A percentile compares a stretch with the other conserved stretches of the same genome.
These are phyloP conservation scores for Hydropotes inermis DNA, from an alignment of 2,113 vertebrate species.

Conservation along the genomic window DNA sequence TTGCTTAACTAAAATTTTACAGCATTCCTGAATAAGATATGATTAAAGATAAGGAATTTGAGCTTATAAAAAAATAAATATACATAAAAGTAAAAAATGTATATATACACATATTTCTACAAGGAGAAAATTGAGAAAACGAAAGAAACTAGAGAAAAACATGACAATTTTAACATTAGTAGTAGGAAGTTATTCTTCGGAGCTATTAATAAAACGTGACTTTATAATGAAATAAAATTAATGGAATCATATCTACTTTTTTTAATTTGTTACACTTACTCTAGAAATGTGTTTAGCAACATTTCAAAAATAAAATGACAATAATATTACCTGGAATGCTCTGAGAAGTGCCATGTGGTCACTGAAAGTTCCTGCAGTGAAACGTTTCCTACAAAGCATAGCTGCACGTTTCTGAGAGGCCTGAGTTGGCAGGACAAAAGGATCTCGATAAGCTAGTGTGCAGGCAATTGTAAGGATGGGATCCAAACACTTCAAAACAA, in stretches of 20 bases:
- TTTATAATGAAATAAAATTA: constrained; percentile 49
- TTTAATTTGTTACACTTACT: background rate
- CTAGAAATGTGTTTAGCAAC: background rate
- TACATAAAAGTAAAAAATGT: background rate
- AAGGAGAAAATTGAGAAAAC: background rate
- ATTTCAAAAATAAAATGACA: constrained; percentile 28
- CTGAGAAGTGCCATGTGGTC: constrained; percentile 97
- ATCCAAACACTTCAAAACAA: constrained; percentile 95
- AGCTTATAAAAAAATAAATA: background rate
- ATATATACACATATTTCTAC: background rate
- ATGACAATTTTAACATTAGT: constrained; percentile 13
- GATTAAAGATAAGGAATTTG: background rate
- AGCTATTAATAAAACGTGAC: constrained; percentile 11
- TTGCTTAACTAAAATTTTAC: constrained; percentile 28
- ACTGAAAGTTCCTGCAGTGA: constrained; percentile 90
- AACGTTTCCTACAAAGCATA: constrained; percentile 89
- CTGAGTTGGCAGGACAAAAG: constrained; percentile 90
- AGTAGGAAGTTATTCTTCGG: constrained; percentile 24
- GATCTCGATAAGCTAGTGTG: constrained; percentile 92
- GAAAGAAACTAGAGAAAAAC: background rate
- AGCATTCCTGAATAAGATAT: background rate
- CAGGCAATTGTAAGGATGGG: constrained; percentile 96
- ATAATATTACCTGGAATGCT: constrained; percentile 91
- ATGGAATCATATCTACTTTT: background rate
- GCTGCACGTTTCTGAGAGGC: constrained; percentile 90